A percentile compares a stretch with the other conserved stretches of the same genome.
Conservation (phyloP, 2,113 vertebrate genomes). For the Herpetotheres cachinnans region DNA sequence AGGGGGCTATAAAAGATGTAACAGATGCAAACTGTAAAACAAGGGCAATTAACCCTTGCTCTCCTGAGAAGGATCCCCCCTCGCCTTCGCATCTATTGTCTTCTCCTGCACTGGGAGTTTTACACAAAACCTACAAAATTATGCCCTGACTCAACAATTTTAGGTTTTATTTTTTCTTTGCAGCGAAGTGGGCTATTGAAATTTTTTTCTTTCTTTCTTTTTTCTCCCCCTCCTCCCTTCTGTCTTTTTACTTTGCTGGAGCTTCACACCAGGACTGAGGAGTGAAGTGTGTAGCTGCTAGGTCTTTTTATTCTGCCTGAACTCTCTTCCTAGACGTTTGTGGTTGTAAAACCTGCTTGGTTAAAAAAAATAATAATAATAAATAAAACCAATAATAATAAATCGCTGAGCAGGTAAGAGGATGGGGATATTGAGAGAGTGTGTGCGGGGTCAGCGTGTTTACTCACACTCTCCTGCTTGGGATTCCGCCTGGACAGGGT, state of each 20-base stretch:
- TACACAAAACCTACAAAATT: conserved; percentile 62
- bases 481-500: conserved; percentile 60
- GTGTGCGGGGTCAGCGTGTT: conserved; percentile 39
- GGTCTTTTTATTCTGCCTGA: conserved; percentile 46
- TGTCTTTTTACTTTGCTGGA: conserved; percentile 66
- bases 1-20: conserved; percentile 84
- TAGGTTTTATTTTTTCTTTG: not conserved
- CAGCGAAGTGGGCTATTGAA: not conserved
- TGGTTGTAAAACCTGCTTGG: conserved; percentile 35
- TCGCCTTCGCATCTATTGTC: conserved; percentile 74
- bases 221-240: not conserved
- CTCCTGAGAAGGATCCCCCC: conserved; percentile 61
- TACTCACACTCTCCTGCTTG: conserved; percentile 42
- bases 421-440: conserved; percentile 50
- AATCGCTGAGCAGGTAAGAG: conserved; percentile 48
- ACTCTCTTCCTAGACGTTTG: conserved; percentile 1
- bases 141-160: conserved; percentile 48
- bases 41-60: conserved; percentile 82
- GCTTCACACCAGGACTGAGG: conserved; percentile 37
- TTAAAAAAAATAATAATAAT: not conserved
- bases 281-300: conserved; percentile 53
- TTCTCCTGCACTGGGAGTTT: conserved; percentile 53
- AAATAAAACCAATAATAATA: too few species aligned
- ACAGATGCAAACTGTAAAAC: conserved; percentile 87
- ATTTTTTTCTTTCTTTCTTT: too few species aligned